A percentile compares a stretch with the other conserved stretches of the same genome.
Conservation (phyloP, 1,140 invertebrate species). For the silkworm (Bombyx mori) region ASM3026992v2 NC_085121.1:964501-965000, state of each 20-base stretch:
- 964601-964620: not conserved
- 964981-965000: no score
- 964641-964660: constrained; percentile 68
- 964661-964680: constrained; percentile 52
- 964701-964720: constrained; percentile 57
- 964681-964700: constrained; percentile 54
- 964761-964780: constrained; percentile 46
- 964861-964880: not conserved
- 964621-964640: constrained; percentile 13
- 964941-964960: no score
- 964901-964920: no score
- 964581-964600: no score
- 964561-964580: no score
- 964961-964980: no score
- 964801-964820: not conserved
- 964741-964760: constrained; percentile 57
- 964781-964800: constrained; percentile 5
- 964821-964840: not conserved
- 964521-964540: no score
- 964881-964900: no score
- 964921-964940: no score
- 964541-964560: no score
- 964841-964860: no score
- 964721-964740: constrained; percentile 29
- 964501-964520: no score